Conservation (phyloP, 1,140 invertebrate species). For the Phocides pigmalion region DNA sequence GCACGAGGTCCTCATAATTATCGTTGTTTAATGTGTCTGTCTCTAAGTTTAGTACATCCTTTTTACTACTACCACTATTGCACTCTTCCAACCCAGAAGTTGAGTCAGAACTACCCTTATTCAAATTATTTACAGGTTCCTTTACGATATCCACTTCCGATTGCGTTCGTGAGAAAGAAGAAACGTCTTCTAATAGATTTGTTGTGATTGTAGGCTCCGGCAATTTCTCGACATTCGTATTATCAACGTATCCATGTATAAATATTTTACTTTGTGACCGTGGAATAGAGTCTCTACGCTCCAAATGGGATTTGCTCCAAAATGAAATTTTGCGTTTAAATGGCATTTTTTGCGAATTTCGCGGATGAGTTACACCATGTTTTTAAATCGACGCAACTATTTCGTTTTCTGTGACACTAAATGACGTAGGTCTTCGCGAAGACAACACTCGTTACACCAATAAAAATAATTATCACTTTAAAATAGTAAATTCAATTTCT, state of each 20-base stretch:
- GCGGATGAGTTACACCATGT: neutral
- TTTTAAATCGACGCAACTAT: neutral
- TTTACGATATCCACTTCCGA: neutral
- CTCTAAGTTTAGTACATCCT: neutral
- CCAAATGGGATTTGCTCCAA: slow-evolving; percentile 44
- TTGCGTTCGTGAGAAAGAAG: neutral
- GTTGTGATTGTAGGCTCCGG: neutral
- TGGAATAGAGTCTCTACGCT: slow-evolving; percentile 1
- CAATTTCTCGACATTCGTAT: slow-evolving; percentile 4
- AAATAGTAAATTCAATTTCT: neutral
- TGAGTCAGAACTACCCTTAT: neutral
- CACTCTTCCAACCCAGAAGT: neutral
- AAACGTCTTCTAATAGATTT: slow-evolving; percentile 5
- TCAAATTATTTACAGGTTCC: neutral
- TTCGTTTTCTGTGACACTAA: neutral
- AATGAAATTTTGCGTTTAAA: slow-evolving; percentile 50
- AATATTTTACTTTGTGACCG: slow-evolving; percentile 4
- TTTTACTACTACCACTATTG: neutral
- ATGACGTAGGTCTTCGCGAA: neutral
- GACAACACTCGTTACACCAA: neutral
- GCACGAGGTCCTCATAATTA: neutral
- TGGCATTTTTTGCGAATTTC: slow-evolving; percentile 48
- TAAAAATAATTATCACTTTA: neutral
- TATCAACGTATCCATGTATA: neutral
- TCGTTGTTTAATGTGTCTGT: neutral